Percentiles rank a stretch among this genome's conserved stretches.
phyloP scores from a whole-genome alignment of 1,140 invertebrate species.

The Trinorchestia longiramus region DNA sequence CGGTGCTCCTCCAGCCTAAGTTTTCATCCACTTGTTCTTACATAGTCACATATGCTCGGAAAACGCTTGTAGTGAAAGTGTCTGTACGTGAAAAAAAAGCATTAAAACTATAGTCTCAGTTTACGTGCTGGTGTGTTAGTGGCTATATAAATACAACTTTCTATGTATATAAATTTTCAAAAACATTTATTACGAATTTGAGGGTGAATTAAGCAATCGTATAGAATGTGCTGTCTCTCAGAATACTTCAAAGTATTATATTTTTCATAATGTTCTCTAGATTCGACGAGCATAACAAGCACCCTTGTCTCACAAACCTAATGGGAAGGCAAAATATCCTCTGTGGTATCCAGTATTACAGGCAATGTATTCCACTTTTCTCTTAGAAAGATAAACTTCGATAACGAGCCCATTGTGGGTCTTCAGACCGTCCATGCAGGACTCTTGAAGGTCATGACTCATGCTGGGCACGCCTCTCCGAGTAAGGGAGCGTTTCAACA shows the following conservation, averaged over 20 bases:
- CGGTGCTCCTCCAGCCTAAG: too few relatives aligned
- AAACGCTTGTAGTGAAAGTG: too few relatives aligned
- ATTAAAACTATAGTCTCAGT: too few relatives aligned
- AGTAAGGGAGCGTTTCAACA: not conserved
- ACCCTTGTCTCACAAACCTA: not conserved
- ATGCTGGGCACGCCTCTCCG: not conserved
- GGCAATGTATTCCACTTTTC: conserved; percentile 27
- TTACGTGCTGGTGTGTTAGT: too few relatives aligned
- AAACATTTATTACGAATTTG: too few relatives aligned
- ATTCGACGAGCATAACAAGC: not conserved
- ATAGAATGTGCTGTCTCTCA: not conserved
- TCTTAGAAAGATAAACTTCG: not conserved
- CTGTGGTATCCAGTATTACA: not conserved
- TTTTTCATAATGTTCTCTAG: not conserved
- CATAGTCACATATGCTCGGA: too few relatives aligned
- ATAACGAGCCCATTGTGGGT: conserved; percentile 46
- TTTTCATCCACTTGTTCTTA: too few relatives aligned
- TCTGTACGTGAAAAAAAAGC: too few relatives aligned
- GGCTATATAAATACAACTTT: too few relatives aligned
- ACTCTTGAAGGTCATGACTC: not conserved
- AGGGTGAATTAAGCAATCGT: too few relatives aligned
- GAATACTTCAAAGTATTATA: not conserved
- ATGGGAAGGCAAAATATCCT: conserved; percentile 16
- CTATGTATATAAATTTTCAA: too few relatives aligned
- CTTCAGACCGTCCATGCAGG: not conserved